Base-by-base conservation (phyloP, 2,797 vertebrate genomes). In the Okamejei kenojei region DNA sequence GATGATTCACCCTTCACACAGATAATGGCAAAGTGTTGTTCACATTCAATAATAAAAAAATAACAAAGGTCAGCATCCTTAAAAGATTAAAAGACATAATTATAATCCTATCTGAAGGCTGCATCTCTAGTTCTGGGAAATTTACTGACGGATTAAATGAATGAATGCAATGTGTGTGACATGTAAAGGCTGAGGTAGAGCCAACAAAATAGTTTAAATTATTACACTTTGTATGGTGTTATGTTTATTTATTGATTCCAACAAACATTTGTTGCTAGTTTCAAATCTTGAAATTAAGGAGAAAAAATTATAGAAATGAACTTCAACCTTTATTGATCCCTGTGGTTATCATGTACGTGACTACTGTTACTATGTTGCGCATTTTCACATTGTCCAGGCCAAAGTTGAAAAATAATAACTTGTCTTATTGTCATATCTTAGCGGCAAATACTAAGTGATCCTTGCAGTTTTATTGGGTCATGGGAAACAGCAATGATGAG, bases 311-410 rank as follows among this genome's bases (percentile, higher is more conserved):
- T 71, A 74, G 61, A 23, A 92, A 38, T 92, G 90, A 92, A 92
- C 90, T 92, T 92, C 90, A 92, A 54, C 71, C 90, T 92, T 92
- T 38, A 92, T 92, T 35, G 90, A 92, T 92, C 71, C 11, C n/a
- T 65, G 10, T 29, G 68, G 88, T 91, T 91, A 91, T 91, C 90
- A n/a, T 2, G 23, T 74, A 91, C 68, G 90, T 91, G 90, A 73
- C 35, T 45, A 13, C 35, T 91, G 68, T 23, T 76, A 6, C 90
- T 54, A 58, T 84, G 81, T 13, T 38, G 73, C 26, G 35, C 54
- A 38, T 92, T 35, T 76, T 92, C 90, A 29, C 38, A 71, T 92
- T 74, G 38, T 92, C 71, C 26, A 54, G 71, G 90, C 68, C 90
- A 92, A 92, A 92, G 90, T 74, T 92, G 73, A 92, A 54, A 54